Base-by-base conservation (phyloP, 1,140 invertebrate species). In the Lasioglossum baleicum region DNA sequence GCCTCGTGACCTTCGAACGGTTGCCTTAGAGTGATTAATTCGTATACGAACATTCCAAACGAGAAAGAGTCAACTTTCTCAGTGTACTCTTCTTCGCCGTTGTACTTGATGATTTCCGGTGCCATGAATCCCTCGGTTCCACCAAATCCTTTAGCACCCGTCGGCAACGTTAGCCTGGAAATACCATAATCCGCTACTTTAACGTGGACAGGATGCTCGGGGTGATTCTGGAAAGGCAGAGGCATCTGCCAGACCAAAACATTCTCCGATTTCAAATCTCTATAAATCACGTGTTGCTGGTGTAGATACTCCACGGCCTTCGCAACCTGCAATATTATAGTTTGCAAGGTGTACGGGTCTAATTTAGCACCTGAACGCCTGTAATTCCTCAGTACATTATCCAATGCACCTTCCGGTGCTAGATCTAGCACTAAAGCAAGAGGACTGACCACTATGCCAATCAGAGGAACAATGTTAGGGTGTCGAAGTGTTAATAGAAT, bases 41-140 rank as follows among this genome's bases (percentile, higher is more conserved):
- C 99, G 92, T 99, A 99, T 80, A 99, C 94, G 86, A 99, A 97
- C 98, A 99, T 99, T n/a, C 98, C 98, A 93, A 99, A 99, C 0
- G 98, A 99, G 91, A 99, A 99, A 84, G 98, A 98, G 90, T 99
- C 99, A 20, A 99, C 98, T 94, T 99, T 99, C 91, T 99, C 98
- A 0, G 98, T 99, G 88, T 99, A 99, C 85, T 99, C 98, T 91
- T 99, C 98, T 92, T 99, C 99, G 0, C 99, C 99, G 91, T 99
- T 99, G 91, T 98, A 99, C 67, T 97, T 95, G 93, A 99, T 98
- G 80, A 99, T 99, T 94, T 99, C 99, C 0, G 99, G 99, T 15
- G 99, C 99, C 97, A 99, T 99, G 90, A 99, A 99, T 2, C 98
- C 98, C 92, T 98, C 97, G 0, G 98, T 98, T 1, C 98, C 99